These are phyloP conservation scores for Eutrigla gurnardus DNA, from an alignment of 2,797 vertebrate species.

Conservation along the genomic window DNA sequence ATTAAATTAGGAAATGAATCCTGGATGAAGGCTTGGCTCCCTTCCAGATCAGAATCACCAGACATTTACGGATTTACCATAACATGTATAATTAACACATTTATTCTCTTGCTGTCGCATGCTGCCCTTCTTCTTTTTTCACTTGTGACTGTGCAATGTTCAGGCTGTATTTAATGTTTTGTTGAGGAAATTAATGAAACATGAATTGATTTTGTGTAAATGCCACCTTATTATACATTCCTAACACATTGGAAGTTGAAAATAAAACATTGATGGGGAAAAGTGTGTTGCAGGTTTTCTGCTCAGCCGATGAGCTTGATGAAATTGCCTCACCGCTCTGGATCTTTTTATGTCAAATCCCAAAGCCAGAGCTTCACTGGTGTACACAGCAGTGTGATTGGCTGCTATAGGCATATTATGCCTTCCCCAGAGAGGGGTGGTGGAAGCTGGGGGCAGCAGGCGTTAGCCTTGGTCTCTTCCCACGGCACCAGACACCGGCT, in stretches of 20 bases:
- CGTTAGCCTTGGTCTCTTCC: conserved; percentile 60
- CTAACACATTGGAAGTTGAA: conserved; percentile 6
- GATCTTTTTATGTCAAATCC: conserved; percentile 68
- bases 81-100: conserved; percentile 73
- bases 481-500: conserved; percentile 51
- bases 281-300: conserved; percentile 32
- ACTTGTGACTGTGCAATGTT: conserved; percentile 28
- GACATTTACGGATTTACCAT: conserved; percentile 62
- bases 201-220: conserved; percentile 13
- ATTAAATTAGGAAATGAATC: conserved; percentile 83
- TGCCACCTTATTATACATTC: conserved; percentile 14
- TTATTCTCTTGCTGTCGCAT: conserved; percentile 62
- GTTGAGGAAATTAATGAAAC: too few species aligned
- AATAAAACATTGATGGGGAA: conserved; percentile 26
- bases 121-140: conserved; percentile 10
- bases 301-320: conserved; percentile 48
- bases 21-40: conserved; percentile 66
- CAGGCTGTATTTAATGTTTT: conserved; percentile 13
- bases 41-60: conserved; percentile 72
- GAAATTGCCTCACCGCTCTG: conserved; percentile 44
- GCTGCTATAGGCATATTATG: conserved; percentile 56
- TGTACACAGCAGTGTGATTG: conserved; percentile 62
- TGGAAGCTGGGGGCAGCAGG: conserved; percentile 57
- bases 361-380: conserved; percentile 39
- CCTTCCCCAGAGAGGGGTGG: conserved; percentile 64